Conservation (phyloP, 2,797 vertebrate genomes). For the Sebastolobus altivelis region DNA sequence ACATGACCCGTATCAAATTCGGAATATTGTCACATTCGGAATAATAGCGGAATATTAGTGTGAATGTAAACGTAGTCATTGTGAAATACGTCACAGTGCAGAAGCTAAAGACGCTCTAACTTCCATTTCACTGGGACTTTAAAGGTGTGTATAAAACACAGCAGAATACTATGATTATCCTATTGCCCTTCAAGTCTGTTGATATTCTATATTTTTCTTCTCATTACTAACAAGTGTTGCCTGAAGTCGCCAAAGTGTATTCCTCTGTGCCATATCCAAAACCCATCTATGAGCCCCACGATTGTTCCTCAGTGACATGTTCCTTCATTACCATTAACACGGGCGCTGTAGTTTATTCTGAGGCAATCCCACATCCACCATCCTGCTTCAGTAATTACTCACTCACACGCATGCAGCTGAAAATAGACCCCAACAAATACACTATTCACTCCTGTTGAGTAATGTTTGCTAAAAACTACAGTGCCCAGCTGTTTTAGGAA, state of each 20-base stretch:
- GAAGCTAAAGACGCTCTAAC: too few relatives aligned
- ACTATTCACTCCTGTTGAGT: slow-evolving; percentile 16
- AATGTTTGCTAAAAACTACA: slow-evolving; percentile 16
- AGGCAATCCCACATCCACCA: slow-evolving; percentile 11
- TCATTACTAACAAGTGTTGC: background rate
- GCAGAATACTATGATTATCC: background rate
- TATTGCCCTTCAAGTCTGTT: background rate
- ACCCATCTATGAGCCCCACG: slow-evolving; percentile 4
- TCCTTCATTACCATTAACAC: slow-evolving; percentile 24
- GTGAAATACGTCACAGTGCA: too few relatives aligned
- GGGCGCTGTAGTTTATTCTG: slow-evolving; percentile 38
- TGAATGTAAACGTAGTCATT: too few relatives aligned
- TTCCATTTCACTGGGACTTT: too few relatives aligned
- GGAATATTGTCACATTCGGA: background rate
- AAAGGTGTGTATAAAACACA: background rate
- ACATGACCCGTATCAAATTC: background rate
- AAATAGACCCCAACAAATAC: slow-evolving; percentile 19
- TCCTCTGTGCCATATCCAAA: slow-evolving; percentile 16
- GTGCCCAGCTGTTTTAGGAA: slow-evolving; percentile 7
- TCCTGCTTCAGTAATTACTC: slow-evolving; percentile 35
- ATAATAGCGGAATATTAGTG: background rate
- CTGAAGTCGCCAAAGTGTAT: slow-evolving; percentile 7
- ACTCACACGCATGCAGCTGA: slow-evolving; percentile 1
- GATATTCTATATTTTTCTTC: background rate
- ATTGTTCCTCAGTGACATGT: slow-evolving; percentile 20